Percentiles rank a stretch among this genome's conserved stretches.
Evolutionary conservation across 1,140 invertebrate species (phyloP).

Genomic region (Ceratoteleas bidentatus): DNA sequence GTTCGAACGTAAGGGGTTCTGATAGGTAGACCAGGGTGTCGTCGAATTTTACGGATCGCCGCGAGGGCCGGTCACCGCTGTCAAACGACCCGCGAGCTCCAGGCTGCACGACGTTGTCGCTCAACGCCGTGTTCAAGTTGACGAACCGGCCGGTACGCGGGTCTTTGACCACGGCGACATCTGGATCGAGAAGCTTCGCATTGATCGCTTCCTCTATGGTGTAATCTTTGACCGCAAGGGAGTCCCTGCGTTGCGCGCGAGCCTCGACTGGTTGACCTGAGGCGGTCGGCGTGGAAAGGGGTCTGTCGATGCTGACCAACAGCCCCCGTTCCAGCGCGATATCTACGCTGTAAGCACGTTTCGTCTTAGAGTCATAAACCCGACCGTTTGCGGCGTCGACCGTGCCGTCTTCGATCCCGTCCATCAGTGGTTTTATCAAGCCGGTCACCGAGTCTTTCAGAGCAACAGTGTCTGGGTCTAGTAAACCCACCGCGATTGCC

Average conservation of each 20-base stretch:
- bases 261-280: slow-evolving; percentile 67
- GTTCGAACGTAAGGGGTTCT: slow-evolving; percentile 88
- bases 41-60: slow-evolving; percentile 87
- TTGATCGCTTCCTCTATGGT: slow-evolving; percentile 90
- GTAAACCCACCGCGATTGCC: slow-evolving; percentile 87
- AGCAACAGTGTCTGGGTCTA: slow-evolving; percentile 89
- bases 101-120: slow-evolving; percentile 87
- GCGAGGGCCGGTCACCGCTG: slow-evolving; percentile 79
- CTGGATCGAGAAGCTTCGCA: slow-evolving; percentile 88
- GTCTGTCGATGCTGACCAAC: slow-evolving; percentile 87
- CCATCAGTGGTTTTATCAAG: slow-evolving; percentile 86
- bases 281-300: slow-evolving; percentile 78
- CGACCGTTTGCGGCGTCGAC: slow-evolving; percentile 89
- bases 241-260: slow-evolving; percentile 69
- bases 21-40: slow-evolving; percentile 86
- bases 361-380: slow-evolving; percentile 89
- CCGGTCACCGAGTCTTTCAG: slow-evolving; percentile 89
- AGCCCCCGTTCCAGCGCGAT: slow-evolving; percentile 88
- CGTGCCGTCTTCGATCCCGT: slow-evolving; percentile 90
- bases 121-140: slow-evolving; percentile 86
- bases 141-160: slow-evolving; percentile 88
- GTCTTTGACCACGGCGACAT: slow-evolving; percentile 89
- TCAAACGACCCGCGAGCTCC: slow-evolving; percentile 86
- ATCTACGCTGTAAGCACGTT: slow-evolving; percentile 87
- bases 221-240: slow-evolving; percentile 83